phyloP scores from a whole-genome alignment of 1,140 invertebrate species.

The Drosophila bipectinata region DNA sequence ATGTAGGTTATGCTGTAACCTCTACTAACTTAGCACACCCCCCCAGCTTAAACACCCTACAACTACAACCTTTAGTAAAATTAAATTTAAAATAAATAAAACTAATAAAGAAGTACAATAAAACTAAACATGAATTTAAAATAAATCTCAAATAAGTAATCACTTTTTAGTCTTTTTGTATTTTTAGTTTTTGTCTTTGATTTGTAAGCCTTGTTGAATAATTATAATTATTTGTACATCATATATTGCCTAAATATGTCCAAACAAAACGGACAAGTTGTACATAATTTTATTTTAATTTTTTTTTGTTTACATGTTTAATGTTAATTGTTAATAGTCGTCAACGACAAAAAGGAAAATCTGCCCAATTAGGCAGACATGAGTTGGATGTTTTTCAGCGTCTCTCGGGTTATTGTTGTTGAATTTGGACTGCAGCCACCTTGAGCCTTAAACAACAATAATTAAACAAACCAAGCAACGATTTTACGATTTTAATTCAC shows the following conservation, averaged over 20 bases:
- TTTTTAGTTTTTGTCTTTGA: neutral
- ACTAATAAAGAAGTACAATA: no score
- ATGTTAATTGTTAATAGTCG: slow-evolving; percentile 34
- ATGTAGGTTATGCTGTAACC: no score
- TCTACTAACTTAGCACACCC: no score
- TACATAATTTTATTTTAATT: slow-evolving; percentile 6
- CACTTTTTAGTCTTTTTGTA: neutral
- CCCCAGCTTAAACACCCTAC: no score
- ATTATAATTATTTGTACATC: neutral
- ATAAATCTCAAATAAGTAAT: no score
- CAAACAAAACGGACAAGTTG: slow-evolving; percentile 20
- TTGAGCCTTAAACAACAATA: slow-evolving; percentile 43
- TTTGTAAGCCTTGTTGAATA: neutral
- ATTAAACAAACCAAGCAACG: slow-evolving; percentile 39
- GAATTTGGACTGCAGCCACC: slow-evolving; percentile 49
- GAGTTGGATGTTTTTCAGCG: slow-evolving; percentile 40
- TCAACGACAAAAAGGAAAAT: slow-evolving; percentile 53
- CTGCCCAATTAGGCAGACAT: slow-evolving; percentile 64
- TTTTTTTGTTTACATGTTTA: slow-evolving; percentile 21
- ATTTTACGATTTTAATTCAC: slow-evolving; percentile 47
- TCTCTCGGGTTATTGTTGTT: slow-evolving; percentile 37
- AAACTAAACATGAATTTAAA: no score
- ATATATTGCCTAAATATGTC: slow-evolving; percentile 10
- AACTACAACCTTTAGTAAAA: no score
- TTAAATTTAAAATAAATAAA: no score